These are phyloP conservation scores for Tragelaphus imberbis DNA, from an alignment of 2,113 vertebrate species.

Conservation along the genomic window DNA sequence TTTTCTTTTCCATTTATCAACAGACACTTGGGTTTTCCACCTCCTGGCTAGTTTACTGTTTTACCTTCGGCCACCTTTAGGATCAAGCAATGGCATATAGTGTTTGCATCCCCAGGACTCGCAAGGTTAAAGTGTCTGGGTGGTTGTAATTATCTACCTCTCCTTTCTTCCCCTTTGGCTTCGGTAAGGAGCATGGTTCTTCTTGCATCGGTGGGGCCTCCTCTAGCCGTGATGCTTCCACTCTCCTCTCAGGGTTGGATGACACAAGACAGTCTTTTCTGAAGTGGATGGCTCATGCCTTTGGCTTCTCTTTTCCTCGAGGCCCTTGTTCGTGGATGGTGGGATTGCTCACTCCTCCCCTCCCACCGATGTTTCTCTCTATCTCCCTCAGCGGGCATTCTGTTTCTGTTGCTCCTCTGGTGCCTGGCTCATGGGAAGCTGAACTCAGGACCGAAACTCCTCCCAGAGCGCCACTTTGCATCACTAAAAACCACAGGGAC, in stretches of 20 bases:
- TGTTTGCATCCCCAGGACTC: neutral
- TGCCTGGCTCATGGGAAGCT: neutral
- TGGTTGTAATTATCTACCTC: rapidly evolving
- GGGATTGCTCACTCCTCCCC: neutral
- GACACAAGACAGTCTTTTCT: neutral
- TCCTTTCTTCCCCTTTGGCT: neutral
- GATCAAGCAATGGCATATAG: neutral
- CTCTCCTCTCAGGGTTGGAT: neutral
- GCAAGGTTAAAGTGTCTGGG: neutral
- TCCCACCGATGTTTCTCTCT: rapidly evolving
- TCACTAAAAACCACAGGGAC: slow-evolving; percentile 19
- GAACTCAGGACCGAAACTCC: neutral
- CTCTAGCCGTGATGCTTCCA: neutral
- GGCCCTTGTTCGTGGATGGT: neutral
- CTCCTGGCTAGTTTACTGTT: neutral
- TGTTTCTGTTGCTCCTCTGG: neutral
- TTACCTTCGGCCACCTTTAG: neutral
- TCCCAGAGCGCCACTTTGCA: neutral
- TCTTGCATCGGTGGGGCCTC: neutral
- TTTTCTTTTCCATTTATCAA: neutral
- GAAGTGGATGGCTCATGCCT: neutral
- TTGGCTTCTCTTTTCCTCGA: neutral
- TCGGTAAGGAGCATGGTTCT: neutral
- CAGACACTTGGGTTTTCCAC: neutral
- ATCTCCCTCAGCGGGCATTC: rapidly evolving